phyloP scores from a whole-genome alignment of 2,113 vertebrate genomes.

The Echinops telfairi region DNA sequence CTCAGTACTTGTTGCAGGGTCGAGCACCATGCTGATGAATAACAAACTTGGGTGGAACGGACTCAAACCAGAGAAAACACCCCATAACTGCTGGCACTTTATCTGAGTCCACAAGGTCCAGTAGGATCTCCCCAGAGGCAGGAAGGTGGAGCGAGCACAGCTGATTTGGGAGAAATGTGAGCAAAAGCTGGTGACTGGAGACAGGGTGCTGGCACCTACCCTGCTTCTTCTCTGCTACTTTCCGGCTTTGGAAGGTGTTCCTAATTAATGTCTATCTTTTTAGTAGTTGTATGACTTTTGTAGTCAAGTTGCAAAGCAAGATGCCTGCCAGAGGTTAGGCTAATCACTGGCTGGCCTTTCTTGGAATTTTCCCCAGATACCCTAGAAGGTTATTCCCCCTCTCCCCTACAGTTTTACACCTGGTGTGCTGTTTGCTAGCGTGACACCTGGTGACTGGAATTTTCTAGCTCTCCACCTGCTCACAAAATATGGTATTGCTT shows the following conservation, averaged over 20 bases:
- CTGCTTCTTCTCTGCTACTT: not conserved
- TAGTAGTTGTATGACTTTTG: conserved; percentile 32
- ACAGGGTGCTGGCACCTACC: not conserved
- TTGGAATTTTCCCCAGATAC: conserved; percentile 72
- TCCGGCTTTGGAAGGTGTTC: not conserved
- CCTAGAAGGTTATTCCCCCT: conserved; percentile 73
- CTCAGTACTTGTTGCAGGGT: not conserved
- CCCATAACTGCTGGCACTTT: not conserved
- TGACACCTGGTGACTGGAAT: conserved; percentile 80
- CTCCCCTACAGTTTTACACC: conserved; percentile 62
- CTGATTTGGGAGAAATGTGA: not conserved
- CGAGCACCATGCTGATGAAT: not conserved
- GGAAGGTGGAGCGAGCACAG: not conserved
- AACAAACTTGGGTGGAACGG: not conserved
- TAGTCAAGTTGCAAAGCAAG: conserved; percentile 61
- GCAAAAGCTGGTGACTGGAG: not conserved
- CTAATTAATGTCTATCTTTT: conserved; percentile 38
- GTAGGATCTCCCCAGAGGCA: not conserved
- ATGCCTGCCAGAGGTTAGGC: conserved; percentile 48
- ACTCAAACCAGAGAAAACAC: not conserved
- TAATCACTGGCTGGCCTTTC: conserved; percentile 52
- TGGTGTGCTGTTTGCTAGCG: conserved; percentile 72
- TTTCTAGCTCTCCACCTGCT: conserved; percentile 81
- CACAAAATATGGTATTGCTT: conserved; percentile 79
- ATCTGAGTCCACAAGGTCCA: not conserved